These are phyloP conservation scores for Lasioglossum albipes DNA, from an alignment of 1,140 invertebrate genomes.

Conservation along the genomic window DNA sequence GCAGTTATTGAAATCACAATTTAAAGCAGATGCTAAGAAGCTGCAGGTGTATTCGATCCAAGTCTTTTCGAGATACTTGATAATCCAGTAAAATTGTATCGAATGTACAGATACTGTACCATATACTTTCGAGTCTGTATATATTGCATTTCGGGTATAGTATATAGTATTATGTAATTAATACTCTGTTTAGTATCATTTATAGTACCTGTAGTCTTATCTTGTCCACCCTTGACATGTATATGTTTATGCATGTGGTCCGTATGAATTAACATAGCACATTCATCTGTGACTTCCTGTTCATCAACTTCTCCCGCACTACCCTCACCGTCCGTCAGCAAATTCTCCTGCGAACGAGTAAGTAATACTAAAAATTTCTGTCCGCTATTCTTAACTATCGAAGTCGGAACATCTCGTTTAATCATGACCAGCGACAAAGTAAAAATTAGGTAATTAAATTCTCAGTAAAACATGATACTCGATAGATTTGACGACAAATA, in stretches of 20 bases:
- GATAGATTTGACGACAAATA: not conserved
- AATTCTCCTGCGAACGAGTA: constrained; percentile 80
- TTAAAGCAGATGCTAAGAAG: constrained; percentile 41
- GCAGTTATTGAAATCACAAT: constrained; percentile 24
- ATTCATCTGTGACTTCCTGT: constrained; percentile 90
- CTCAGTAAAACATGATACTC: constrained; percentile 2
- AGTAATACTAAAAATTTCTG: constrained; percentile 30
- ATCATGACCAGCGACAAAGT: not conserved
- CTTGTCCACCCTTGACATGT: constrained; percentile 71
- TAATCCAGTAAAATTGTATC: constrained; percentile 25
- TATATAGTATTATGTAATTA: not conserved
- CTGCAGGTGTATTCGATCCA: constrained; percentile 26
- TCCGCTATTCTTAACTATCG: not conserved
- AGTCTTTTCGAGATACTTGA: constrained; percentile 1
- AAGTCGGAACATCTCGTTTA: not conserved
- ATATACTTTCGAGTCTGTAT: not conserved
- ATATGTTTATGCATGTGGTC: constrained; percentile 80
- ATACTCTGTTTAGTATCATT: constrained; percentile 31
- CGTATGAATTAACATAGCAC: constrained; percentile 89
- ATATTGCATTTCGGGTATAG: not conserved
- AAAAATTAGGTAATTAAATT: constrained; percentile 1
- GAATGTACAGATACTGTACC: constrained; percentile 5
- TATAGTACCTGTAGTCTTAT: constrained; percentile 73
- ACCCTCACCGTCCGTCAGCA: constrained; percentile 83
- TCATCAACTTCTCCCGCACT: constrained; percentile 82